Evolutionary conservation across 1,140 invertebrate species (phyloP).

Genomic region (Acarapis woodi): DNA sequence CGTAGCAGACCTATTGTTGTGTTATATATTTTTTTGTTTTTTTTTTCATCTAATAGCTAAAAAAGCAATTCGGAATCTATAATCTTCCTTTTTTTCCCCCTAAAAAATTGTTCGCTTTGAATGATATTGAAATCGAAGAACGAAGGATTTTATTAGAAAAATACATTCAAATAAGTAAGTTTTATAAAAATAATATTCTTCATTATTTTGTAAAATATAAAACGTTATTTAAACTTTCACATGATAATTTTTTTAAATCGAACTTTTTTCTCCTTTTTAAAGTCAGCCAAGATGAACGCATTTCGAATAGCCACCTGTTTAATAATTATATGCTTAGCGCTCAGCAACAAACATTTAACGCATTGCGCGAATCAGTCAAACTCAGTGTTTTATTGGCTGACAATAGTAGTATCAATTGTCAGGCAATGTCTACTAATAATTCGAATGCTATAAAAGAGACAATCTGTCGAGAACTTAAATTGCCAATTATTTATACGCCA

Average conservation of each 20-base stretch:
- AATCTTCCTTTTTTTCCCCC: constrained; percentile 56
- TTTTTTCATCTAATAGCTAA: constrained; percentile 16
- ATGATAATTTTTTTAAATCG: constrained; percentile 7
- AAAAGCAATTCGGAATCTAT: constrained; percentile 19
- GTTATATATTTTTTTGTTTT: background rate
- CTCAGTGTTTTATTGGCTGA: constrained; percentile 57
- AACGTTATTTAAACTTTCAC: constrained; percentile 1
- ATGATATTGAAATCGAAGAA: constrained; percentile 52
- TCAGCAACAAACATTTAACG: constrained; percentile 39
- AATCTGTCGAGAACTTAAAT: constrained; percentile 36
- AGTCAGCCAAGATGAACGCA: constrained; percentile 53
- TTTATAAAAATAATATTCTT: background rate
- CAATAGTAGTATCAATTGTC: constrained; percentile 49
- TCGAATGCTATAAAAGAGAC: constrained; percentile 47
- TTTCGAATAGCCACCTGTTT: constrained; percentile 44
- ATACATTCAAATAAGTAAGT: constrained; percentile 56
- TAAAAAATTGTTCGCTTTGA: constrained; percentile 61
- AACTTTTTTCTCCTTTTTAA: constrained; percentile 17
- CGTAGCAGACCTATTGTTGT: background rate
- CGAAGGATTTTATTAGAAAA: constrained; percentile 56
- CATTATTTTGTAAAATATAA: constrained; percentile 5
- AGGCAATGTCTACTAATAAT: constrained; percentile 43
- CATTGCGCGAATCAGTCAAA: constrained; percentile 29
- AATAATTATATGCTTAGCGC: constrained; percentile 62
- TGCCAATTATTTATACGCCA: constrained; percentile 39